A percentile compares a stretch with the other conserved stretches of the same genome.
These are phyloP conservation scores for Alexandromys fortis DNA, from an alignment of 2,113 vertebrate species.

Conservation along the genomic window DNA sequence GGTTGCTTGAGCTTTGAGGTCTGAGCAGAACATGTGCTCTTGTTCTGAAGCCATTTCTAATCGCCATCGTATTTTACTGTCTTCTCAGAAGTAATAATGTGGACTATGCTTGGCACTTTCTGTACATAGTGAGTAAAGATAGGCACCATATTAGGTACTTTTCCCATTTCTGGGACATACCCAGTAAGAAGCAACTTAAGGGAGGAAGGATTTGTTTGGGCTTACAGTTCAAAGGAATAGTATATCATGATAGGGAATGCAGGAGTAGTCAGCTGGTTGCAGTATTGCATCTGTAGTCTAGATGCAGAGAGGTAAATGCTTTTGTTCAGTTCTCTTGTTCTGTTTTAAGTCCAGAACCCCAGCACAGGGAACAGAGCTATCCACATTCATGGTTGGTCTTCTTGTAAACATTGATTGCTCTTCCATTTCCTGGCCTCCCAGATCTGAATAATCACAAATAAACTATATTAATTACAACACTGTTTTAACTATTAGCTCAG, in stretches of 20 bases:
- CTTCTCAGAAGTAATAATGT: not conserved
- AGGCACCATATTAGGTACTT: not conserved
- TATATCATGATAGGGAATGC: not conserved
- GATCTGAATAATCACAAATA: too few relatives aligned
- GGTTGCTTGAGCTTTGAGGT: not conserved
- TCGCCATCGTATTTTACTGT: not conserved
- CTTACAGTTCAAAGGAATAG: not conserved
- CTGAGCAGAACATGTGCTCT: not conserved
- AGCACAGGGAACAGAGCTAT: too few relatives aligned
- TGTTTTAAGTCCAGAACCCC: not conserved
- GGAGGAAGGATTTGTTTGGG: not conserved
- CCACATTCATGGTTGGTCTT: not conserved
- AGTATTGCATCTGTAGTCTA: not conserved
- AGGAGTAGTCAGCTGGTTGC: not conserved
- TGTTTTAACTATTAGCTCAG: too few relatives aligned
- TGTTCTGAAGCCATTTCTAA: not conserved
- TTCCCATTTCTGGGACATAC: not conserved
- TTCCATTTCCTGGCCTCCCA: too few relatives aligned
- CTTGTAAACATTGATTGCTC: too few relatives aligned
- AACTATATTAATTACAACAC: too few relatives aligned
- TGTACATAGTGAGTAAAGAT: not conserved
- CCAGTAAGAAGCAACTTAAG: not conserved
- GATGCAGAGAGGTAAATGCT: not conserved
- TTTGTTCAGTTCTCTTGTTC: not conserved
- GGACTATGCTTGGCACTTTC: not conserved